Evolutionary conservation across 2,113 vertebrate species (phyloP).

Genomic region (Felis catus): F.catus_Fca126_mat1.0 CM031412.1:47959001-47959500

Average conservation of each 20-base stretch:
- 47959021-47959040: neutral
- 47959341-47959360: slow-evolving; percentile 44
- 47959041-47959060: neutral
- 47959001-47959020: slow-evolving; percentile 43
- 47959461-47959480: neutral
- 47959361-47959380: slow-evolving; percentile 32
- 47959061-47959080: slow-evolving; percentile 32
- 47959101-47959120: neutral
- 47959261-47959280: slow-evolving; percentile 77
- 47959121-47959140: slow-evolving; percentile 54
- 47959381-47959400: neutral
- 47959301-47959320: slow-evolving; percentile 66
- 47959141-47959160: neutral
- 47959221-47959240: slow-evolving; percentile 79
- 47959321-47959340: slow-evolving; percentile 67
- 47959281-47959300: slow-evolving; percentile 73
- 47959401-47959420: slow-evolving; percentile 4
- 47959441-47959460: neutral
- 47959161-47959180: slow-evolving; percentile 35
- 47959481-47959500: too few species aligned
- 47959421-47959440: neutral
- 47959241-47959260: slow-evolving; percentile 66
- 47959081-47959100: slow-evolving; percentile 28
- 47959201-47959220: slow-evolving; percentile 75
- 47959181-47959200: slow-evolving; percentile 63